Percentiles rank a stretch among this genome's conserved stretches.
phyloP scores from a whole-genome alignment of 2,797 vertebrate species.

The Enteromius treurensis region DNA sequence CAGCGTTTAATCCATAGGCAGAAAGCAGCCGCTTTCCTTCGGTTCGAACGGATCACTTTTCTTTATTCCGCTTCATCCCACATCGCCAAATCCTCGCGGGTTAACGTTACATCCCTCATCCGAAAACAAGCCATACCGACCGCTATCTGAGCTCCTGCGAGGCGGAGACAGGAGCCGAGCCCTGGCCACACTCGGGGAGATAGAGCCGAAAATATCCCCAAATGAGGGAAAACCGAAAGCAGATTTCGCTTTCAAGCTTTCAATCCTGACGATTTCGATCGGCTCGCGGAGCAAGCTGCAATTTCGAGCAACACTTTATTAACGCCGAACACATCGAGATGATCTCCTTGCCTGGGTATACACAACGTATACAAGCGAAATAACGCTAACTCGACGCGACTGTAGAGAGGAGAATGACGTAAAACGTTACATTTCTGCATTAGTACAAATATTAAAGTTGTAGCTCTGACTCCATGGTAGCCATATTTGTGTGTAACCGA shows the following conservation, averaged over 20 bases:
- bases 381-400: neutral
- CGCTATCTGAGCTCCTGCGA: slow-evolving; percentile 42
- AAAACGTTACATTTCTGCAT: slow-evolving; percentile 51
- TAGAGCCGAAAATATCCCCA: neutral
- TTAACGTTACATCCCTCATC: slow-evolving; percentile 57
- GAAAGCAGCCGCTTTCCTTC: slow-evolving; percentile 45
- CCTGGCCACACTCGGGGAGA: slow-evolving; percentile 20
- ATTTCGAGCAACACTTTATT: slow-evolving; percentile 50
- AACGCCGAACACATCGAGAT: slow-evolving; percentile 18
- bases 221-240: slow-evolving; percentile 28
- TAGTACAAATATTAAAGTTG: slow-evolving; percentile 78
- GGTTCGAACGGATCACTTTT: slow-evolving; percentile 56
- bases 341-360: neutral
- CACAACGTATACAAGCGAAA: neutral
- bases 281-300: slow-evolving; percentile 46
- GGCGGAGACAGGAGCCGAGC: slow-evolving; percentile 23
- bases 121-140: slow-evolving; percentile 54
- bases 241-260: slow-evolving; percentile 24
- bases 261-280: slow-evolving; percentile 48
- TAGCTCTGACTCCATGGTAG: slow-evolving; percentile 80
- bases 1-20: slow-evolving; percentile 6
- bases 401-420: neutral
- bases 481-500: slow-evolving; percentile 84
- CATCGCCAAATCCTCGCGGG: slow-evolving; percentile 52
- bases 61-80: slow-evolving; percentile 65